These are phyloP conservation scores for Mamestra configurata DNA, from an alignment of 1,140 invertebrate genomes.

Conservation along the genomic window DNA sequence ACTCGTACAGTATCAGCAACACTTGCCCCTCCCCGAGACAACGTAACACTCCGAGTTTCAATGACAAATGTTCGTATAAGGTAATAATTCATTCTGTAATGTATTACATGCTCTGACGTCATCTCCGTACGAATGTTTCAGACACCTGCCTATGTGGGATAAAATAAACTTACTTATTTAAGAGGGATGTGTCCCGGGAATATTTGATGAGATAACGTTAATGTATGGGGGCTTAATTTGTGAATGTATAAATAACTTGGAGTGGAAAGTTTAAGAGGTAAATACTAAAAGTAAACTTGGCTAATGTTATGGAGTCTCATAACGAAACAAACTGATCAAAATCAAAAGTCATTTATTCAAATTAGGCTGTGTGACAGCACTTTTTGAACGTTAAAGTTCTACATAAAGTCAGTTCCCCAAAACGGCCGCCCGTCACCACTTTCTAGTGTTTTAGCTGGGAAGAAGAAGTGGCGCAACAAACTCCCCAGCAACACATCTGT, in stretches of 20 bases:
- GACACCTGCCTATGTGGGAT: constrained; percentile 10
- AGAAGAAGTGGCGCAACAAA: too few species aligned
- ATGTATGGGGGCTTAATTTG: background rate
- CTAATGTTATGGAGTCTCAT: too few species aligned
- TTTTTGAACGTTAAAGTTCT: too few species aligned
- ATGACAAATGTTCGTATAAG: background rate
- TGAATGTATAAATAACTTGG: background rate
- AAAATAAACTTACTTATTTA: background rate
- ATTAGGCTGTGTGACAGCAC: too few species aligned
- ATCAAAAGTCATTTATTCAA: too few species aligned
- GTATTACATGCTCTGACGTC: background rate
- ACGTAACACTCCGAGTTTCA: background rate
- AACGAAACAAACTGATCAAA: too few species aligned
- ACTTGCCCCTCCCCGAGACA: background rate
- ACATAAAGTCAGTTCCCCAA: too few species aligned
- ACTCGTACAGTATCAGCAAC: background rate
- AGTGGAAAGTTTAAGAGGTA: background rate
- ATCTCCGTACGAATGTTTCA: background rate
- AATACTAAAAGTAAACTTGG: too few species aligned
- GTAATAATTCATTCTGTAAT: constrained; percentile 17
- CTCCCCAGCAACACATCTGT: too few species aligned
- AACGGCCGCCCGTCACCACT: too few species aligned
- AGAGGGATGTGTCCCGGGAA: background rate
- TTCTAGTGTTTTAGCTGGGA: too few species aligned
- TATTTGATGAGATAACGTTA: background rate